Conservation (phyloP, 2,113 vertebrate genomes). For the Leptobrachium leishanense region DNA sequence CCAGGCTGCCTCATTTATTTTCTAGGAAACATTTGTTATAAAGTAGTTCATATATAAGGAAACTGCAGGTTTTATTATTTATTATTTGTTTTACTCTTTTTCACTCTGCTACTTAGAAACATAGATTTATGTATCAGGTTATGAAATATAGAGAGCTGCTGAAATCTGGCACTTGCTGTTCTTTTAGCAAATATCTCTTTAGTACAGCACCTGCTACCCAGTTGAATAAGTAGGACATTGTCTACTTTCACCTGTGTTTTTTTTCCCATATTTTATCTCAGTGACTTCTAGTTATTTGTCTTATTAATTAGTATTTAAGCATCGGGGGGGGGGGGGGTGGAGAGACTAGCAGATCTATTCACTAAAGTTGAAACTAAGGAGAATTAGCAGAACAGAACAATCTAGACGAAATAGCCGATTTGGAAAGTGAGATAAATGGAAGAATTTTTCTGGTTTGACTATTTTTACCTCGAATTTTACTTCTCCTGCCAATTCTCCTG, state of each 20-base stretch:
- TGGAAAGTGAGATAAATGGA: conserved; percentile 10
- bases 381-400: background rate
- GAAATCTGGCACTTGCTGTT: conserved; percentile 32
- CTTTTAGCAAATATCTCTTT: conserved; percentile 29
- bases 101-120: conserved; percentile 23
- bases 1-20: conserved; percentile 27
- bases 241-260: background rate
- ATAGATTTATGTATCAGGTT: conserved; percentile 27
- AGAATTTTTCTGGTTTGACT: too few relatives aligned
- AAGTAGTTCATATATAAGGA: conserved; percentile 35
- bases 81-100: background rate
- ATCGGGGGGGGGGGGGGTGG: background rate
- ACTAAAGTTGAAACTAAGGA: too few relatives aligned
- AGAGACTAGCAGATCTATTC: too few relatives aligned
- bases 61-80: background rate
- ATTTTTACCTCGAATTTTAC: too few relatives aligned
- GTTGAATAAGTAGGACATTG: conserved; percentile 3
- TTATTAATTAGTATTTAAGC: background rate
- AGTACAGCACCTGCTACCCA: conserved; percentile 6
- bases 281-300: background rate
- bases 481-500: too few relatives aligned
- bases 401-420: too few relatives aligned
- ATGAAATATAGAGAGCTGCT: conserved; percentile 34
- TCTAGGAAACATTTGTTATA: conserved; percentile 6
- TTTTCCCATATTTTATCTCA: background rate